A percentile compares a stretch with the other conserved stretches of the same genome.
Conservation (phyloP, 2,888 invertebrate genomes). For the Pseudococcus jackbeardsleyi region DNA sequence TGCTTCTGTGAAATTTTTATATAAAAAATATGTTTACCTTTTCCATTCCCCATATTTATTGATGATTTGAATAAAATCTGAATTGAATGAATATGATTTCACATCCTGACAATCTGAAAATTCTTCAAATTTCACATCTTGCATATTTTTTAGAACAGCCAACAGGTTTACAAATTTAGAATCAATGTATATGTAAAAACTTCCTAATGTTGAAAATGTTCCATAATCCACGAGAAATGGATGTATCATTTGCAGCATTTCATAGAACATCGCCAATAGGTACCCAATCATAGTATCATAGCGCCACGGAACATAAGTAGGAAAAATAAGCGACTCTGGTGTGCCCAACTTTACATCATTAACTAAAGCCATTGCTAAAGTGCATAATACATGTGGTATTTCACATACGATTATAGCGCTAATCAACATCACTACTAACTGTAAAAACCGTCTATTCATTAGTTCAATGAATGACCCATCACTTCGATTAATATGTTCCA, state of each 20-base stretch:
- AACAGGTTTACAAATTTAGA: not conserved
- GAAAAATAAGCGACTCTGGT: not conserved
- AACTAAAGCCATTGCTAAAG: not conserved
- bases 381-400: not conserved
- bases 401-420: not conserved
- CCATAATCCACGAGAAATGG: not conserved
- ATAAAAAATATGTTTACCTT: not conserved
- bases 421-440: not conserved
- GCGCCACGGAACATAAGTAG: not conserved
- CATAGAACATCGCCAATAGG: not conserved
- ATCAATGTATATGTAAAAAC: not conserved
- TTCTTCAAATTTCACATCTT: not conserved
- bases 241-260: not conserved
- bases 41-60: not conserved
- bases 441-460: not conserved
- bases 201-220: not conserved
- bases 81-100: not conserved
- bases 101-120: not conserved
- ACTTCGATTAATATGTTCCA: not conserved
- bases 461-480: not conserved
- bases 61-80: not conserved
- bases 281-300: not conserved
- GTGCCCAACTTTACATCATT: not conserved
- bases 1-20: too few species aligned
- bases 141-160: not conserved